phyloP scores from a whole-genome alignment of 1,140 invertebrate species.

The Aphelenchoides fujianensis region DNA sequence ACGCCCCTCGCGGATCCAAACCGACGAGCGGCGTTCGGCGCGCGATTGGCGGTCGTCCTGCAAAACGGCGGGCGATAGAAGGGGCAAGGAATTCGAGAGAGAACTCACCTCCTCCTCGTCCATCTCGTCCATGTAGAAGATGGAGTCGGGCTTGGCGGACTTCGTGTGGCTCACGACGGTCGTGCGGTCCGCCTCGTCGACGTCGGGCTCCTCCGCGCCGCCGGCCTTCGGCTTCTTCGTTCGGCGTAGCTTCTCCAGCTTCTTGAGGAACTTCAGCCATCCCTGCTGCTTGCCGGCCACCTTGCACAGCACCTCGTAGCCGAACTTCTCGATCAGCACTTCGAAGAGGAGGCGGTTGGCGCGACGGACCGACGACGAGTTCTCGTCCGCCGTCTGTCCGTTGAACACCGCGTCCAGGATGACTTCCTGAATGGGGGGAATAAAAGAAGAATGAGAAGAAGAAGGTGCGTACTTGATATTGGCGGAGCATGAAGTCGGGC shows the following conservation, averaged over 20 bases:
- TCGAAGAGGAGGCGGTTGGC: conserved; percentile 31
- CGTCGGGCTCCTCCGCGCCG: conserved; percentile 16
- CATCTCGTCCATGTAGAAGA: conserved; percentile 30
- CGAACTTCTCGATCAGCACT: conserved; percentile 28
- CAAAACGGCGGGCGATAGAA: background rate
- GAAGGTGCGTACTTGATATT: conserved; percentile 31
- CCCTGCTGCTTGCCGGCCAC: conserved; percentile 24
- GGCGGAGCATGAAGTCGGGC: conserved; percentile 25
- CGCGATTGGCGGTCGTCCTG: background rate
- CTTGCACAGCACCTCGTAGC: conserved; percentile 22
- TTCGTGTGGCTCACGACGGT: conserved; percentile 23
- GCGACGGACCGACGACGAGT: conserved; percentile 20
- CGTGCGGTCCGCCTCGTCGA: conserved; percentile 22
- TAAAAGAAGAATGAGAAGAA: conserved; percentile 23
- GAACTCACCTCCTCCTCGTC: conserved; percentile 26
- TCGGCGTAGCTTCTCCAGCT: conserved; percentile 31
- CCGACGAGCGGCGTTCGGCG: background rate
- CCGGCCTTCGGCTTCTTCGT: conserved; percentile 21
- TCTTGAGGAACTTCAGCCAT: conserved; percentile 36
- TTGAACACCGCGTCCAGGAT: conserved; percentile 33
- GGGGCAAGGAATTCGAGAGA: background rate
- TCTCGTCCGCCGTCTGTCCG: conserved; percentile 21
- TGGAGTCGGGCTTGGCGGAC: conserved; percentile 34
- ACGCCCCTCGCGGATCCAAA: conserved; percentile 7
- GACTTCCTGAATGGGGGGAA: conserved; percentile 27